These are phyloP conservation scores for Nezara viridula DNA, from an alignment of 2,888 invertebrate species.

Conservation along the genomic window DNA sequence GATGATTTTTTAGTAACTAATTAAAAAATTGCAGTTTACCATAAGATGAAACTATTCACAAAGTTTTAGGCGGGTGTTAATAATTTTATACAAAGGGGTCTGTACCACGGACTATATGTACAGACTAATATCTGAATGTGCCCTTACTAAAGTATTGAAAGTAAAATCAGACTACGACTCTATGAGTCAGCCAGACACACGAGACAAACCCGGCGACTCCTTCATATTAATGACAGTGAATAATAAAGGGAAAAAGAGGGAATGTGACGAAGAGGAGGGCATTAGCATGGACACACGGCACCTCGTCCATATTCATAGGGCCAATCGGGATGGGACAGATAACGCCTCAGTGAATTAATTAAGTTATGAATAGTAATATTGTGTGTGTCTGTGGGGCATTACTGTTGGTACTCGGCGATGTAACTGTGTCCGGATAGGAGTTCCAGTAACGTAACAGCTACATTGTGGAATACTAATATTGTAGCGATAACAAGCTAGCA, in stretches of 20 bases:
- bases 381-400: constrained; percentile 5
- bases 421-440: background rate
- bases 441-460: background rate
- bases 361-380: constrained; percentile 53
- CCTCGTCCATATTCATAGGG: constrained; percentile 48
- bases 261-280: constrained; percentile 22
- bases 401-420: background rate
- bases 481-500: background rate
- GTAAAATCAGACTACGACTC: no score
- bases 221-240: constrained; percentile 38
- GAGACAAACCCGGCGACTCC: background rate
- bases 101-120: no score
- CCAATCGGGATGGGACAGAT: constrained; percentile 49
- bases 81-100: no score
- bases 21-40: no score
- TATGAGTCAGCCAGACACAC: constrained; percentile 10
- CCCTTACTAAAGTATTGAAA: background rate
- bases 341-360: constrained; percentile 52
- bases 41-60: no score
- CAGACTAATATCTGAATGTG: background rate
- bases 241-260: constrained; percentile 38
- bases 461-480: background rate
- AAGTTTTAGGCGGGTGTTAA: no score
- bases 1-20: no score
- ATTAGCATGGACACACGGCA: constrained; percentile 57